Percentiles rank a stretch among this genome's conserved stretches.
Conservation (phyloP, 2,888 invertebrate genomes). For the Ormia ochracea region DNA sequence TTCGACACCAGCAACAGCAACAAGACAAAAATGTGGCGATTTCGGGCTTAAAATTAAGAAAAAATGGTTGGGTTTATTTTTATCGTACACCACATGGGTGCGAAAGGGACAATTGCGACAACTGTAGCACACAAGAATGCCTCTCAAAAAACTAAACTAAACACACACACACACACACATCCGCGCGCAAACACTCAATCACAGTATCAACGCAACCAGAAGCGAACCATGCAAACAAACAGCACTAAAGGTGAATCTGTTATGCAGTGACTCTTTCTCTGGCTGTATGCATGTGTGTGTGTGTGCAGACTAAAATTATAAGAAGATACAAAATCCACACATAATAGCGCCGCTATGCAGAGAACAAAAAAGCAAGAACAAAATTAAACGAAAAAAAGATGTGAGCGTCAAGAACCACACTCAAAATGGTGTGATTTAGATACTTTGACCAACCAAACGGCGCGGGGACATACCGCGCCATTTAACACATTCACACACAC, state of each 20-base stretch:
- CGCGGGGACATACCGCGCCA: constrained; percentile 56
- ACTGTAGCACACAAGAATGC: constrained; percentile 31
- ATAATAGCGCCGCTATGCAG: constrained; percentile 18
- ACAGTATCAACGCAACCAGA: constrained; percentile 2
- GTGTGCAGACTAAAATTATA: constrained; percentile 19
- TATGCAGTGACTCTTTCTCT: too few relatives aligned
- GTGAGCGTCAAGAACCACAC: constrained; percentile 60
- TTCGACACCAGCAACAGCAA: constrained; percentile 23
- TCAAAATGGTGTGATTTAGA: constrained; percentile 67
- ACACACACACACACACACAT: neutral
- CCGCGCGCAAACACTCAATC: neutral
- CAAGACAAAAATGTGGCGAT: constrained; percentile 35
- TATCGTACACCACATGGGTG: constrained; percentile 15
- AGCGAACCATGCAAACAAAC: constrained; percentile 34
- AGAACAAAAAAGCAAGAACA: constrained; percentile 34
- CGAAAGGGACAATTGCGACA: constrained; percentile 62
- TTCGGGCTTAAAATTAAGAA: constrained; percentile 16
- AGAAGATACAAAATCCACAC: constrained; percentile 50
- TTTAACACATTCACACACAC: constrained; percentile 53
- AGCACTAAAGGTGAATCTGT: constrained; percentile 23
- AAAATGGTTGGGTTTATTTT: constrained; percentile 47
- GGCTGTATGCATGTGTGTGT: neutral
- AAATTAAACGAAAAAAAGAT: constrained; percentile 31
- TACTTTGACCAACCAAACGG: constrained; percentile 64
- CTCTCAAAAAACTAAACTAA: constrained; percentile 17